These are phyloP conservation scores for Gonatopus flavifemur DNA, from an alignment of 1,140 invertebrate species.

Conservation along the genomic window DNA sequence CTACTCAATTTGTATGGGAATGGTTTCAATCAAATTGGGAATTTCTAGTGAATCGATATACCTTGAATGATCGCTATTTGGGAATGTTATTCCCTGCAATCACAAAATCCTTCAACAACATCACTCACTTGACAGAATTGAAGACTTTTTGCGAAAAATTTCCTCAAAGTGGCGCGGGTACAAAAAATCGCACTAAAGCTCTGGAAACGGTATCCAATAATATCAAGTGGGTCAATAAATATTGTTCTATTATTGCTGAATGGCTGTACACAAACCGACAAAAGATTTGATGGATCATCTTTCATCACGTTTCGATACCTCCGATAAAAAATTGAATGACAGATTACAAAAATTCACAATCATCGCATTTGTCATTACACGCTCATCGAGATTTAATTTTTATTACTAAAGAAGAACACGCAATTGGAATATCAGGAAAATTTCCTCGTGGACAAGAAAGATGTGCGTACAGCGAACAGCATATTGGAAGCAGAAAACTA, in stretches of 20 bases:
- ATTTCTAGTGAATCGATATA: conserved; percentile 73
- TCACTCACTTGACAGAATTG: conserved; percentile 76
- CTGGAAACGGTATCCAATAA: conserved; percentile 78
- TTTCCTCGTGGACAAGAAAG: no score
- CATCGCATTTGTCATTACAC: no score
- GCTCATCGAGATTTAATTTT: no score
- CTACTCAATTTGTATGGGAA: conserved; percentile 77
- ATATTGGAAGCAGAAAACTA: no score
- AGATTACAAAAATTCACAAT: no score
- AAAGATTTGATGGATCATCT: no score
- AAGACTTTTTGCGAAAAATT: conserved; percentile 76
- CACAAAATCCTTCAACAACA: conserved; percentile 68
- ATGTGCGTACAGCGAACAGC: no score
- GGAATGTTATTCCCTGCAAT: conserved; percentile 73
- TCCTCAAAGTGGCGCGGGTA: conserved; percentile 85
- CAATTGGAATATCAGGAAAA: no score
- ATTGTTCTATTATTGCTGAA: conserved; percentile 56
- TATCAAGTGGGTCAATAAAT: conserved; percentile 72
- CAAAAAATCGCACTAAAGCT: conserved; percentile 68
- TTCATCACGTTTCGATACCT: no score
- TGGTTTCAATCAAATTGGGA: conserved; percentile 77
- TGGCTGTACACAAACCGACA: no score
- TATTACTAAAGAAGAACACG: no score
- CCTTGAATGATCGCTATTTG: conserved; percentile 79
- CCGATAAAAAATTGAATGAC: no score